These are phyloP conservation scores for Oopsacas minuta DNA, from an alignment of 37 sponge, comb jelly and placozoan genomes.

Conservation along the genomic window DNA sequence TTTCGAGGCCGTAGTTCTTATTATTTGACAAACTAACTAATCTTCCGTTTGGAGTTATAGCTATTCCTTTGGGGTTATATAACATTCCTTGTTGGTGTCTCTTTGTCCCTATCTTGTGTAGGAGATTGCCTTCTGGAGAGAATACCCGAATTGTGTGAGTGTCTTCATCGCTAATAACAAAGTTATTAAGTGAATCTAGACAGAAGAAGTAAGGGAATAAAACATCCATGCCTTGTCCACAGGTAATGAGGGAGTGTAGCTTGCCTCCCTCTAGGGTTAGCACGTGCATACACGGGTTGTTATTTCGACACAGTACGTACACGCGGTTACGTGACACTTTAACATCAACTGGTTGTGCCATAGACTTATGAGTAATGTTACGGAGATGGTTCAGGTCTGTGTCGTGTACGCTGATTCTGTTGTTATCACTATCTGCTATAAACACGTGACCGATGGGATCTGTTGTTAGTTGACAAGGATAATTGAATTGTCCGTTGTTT, in stretches of 20 bases:
- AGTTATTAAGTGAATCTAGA: background rate
- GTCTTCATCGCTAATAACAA: background rate
- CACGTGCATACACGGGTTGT: background rate
- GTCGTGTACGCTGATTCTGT: slow-evolving; percentile 1
- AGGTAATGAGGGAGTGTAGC: background rate
- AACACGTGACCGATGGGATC: background rate
- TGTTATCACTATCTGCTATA: background rate
- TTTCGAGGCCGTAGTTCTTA: background rate
- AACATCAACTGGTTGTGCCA: background rate
- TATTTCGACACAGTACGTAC: background rate
- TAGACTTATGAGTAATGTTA: background rate
- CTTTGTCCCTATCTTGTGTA: background rate
- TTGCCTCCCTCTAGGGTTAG: background rate
- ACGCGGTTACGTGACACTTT: background rate
- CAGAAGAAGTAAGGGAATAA: background rate
- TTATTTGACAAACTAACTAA: background rate
- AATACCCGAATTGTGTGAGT: background rate
- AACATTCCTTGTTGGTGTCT: background rate
- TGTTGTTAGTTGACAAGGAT: background rate
- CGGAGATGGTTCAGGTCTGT: background rate
- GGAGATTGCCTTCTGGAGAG: background rate
- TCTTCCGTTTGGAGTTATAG: background rate
- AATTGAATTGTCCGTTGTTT: background rate
- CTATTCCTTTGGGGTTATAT: background rate
- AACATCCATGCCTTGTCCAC: background rate